Evolutionary conservation across 2,113 vertebrate species (phyloP), one percentile per base, ranked within the genome.

Genomic region (Fregata magnificens): DNA sequence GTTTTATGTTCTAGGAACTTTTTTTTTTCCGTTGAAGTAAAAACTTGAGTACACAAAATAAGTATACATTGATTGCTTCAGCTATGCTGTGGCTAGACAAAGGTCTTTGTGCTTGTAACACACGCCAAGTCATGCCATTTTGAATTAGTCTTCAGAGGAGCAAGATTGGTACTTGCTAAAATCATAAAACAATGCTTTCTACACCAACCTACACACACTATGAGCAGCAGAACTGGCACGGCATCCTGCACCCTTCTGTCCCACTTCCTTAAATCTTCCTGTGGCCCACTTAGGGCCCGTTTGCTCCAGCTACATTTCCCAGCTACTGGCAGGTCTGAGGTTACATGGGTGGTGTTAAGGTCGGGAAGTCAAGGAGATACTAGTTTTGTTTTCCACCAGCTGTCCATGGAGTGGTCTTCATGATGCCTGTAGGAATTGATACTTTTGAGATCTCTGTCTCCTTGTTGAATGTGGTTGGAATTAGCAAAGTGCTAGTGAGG

Each of bases 141-240:
- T 40, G 19, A 82, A 65, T 44, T 55, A 59, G 44, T 56, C 29
- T 90, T 59, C 53, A 44, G 74, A 72, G 28, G 4, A 76, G 22
- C 11, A 65, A 82, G 87, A 61, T 1, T 63, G 4, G 7, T 69
- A 69, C n/a, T 34, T 70, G 34, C 31, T 81, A 38, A 45, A 74
- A 40, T 24, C 18, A 24, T 55, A 55, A 50, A 85, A 19, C 2
- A 6, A 16, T 25, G 7, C 16, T 80, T 88, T 82, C 13, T 63
- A 7, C 0, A 0, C 8, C 45, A 69, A 44, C 26, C 6, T 55
- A 7, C 1, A 2, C 20, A 42, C 44, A 15, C 13, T 26, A 5
- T 22, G 16, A 70, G 28, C n/a, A 36, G 81, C 40, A 50, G 22
- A 44, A 77, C 26, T 52, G 49, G 8, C 62, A 47, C 0, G 3